These are phyloP conservation scores for Calosoma granatense DNA, from an alignment of 1,140 invertebrate genomes.

Conservation along the genomic window DNA sequence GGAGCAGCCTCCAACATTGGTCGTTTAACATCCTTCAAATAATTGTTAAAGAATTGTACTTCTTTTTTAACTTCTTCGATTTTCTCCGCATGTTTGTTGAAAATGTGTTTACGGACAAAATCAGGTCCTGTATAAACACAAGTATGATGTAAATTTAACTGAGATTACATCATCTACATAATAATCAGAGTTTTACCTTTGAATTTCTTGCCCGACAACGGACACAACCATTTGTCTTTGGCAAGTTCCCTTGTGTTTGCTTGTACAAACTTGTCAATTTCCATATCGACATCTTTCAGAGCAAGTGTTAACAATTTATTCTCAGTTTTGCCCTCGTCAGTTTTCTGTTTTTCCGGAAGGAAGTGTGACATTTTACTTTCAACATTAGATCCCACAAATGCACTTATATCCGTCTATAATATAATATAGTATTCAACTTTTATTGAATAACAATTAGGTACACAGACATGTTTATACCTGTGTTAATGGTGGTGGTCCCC, in stretches of 20 bases:
- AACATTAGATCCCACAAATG: conserved; percentile 32
- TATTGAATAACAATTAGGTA: not conserved
- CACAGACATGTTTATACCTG: too few relatives aligned
- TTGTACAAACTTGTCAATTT: conserved; percentile 90
- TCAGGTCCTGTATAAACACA: conserved; percentile 59
- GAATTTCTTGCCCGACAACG: conserved; percentile 97
- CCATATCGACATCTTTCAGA: conserved; percentile 71
- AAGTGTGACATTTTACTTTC: conserved; percentile 87
- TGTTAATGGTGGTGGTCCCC: conserved; percentile 71
- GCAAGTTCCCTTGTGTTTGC: conserved; percentile 91
- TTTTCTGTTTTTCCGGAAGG: conserved; percentile 47
- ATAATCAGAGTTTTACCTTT: conserved; percentile 48
- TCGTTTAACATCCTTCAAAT: conserved; percentile 87
- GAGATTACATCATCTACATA: not conserved
- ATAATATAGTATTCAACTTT: not conserved
- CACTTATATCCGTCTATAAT: conserved; percentile 30
- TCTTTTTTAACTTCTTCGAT: conserved; percentile 95
- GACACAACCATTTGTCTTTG: conserved; percentile 98
- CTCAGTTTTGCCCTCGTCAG: conserved; percentile 31
- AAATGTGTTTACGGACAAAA: conserved; percentile 97
- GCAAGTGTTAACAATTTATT: conserved; percentile 38
- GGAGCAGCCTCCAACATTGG: conserved; percentile 88
- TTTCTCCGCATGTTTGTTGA: conserved; percentile 95
- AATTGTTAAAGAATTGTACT: conserved; percentile 97
- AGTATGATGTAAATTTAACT: not conserved